Conservation (phyloP, 2,113 vertebrate species). For the Festucalex cinctus region DNA sequence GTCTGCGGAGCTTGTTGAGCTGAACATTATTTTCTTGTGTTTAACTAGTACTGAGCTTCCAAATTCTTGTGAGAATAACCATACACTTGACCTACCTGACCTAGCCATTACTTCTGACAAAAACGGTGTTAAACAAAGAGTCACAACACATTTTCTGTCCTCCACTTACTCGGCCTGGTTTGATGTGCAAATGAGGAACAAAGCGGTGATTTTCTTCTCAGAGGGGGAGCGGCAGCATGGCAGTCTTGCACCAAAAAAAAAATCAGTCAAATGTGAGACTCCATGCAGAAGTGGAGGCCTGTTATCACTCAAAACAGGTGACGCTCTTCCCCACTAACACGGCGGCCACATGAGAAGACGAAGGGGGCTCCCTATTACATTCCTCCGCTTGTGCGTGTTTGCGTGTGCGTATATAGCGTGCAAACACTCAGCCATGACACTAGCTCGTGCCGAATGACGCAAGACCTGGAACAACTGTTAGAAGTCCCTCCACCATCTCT, state of each 20-base stretch:
- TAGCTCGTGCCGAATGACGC: conserved; percentile 46
- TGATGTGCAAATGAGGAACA: conserved; percentile 4
- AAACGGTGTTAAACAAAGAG: background rate
- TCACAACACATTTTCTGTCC: background rate
- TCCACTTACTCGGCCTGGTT: background rate
- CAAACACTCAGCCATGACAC: conserved; percentile 57
- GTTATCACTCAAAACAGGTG: conserved; percentile 34
- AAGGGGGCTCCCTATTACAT: conserved; percentile 43
- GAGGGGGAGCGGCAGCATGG: conserved; percentile 6
- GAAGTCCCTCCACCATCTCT: conserved; percentile 36
- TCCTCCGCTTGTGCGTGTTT: conserved; percentile 16
- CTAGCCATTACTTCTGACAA: background rate
- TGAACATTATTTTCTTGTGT: background rate
- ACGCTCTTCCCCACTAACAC: conserved; percentile 34
- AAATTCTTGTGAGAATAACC: background rate
- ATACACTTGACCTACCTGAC: background rate
- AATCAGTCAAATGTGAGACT: conserved; percentile 18
- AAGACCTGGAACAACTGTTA: conserved; percentile 58
- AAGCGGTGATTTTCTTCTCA: conserved; percentile 10
- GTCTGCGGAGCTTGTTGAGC: background rate
- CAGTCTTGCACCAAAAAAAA: conserved; percentile 22
- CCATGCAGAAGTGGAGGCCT: conserved; percentile 12
- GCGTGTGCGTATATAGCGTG: conserved; percentile 53
- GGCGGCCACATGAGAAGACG: conserved; percentile 27
- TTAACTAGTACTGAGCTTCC: background rate